A percentile compares a stretch with the other conserved stretches of the same genome.
Conservation (phyloP, 2,797 vertebrate species). For the Chelon labrosus region DNA sequence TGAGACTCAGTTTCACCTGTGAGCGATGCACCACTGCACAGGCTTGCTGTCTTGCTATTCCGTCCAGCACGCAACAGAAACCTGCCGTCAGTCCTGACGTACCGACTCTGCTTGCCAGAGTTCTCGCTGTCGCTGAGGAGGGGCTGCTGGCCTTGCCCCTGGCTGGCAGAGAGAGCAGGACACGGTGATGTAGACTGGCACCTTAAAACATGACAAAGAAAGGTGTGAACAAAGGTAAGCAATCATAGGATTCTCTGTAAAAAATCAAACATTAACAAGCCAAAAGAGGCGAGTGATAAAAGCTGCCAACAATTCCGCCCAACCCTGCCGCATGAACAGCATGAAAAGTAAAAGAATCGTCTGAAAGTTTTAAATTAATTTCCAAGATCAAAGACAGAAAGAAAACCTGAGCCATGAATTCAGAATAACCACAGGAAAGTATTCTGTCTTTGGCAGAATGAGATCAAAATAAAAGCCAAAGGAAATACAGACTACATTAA, state of each 20-base stretch:
- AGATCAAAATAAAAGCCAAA: conserved; percentile 69
- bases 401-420: conserved; percentile 71
- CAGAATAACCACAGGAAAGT: conserved; percentile 78
- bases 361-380: conserved; percentile 61
- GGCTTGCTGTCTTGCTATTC: conserved; percentile 78
- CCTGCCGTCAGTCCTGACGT: conserved; percentile 85
- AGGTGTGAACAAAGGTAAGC: conserved; percentile 16
- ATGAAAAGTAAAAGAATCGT: conserved; percentile 59
- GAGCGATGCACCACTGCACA: conserved; percentile 80
- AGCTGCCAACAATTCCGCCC: conserved; percentile 41
- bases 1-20: conserved; percentile 79
- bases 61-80: conserved; percentile 86
- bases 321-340: conserved; percentile 37
- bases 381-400: conserved; percentile 66
- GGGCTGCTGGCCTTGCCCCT: conserved; percentile 85
- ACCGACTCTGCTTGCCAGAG: conserved; percentile 81
- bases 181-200: conserved; percentile 92
- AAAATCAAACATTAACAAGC: conserved; percentile 40
- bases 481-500: conserved; percentile 78
- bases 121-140: conserved; percentile 90
- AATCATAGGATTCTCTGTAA: not conserved
- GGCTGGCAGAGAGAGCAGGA: conserved; percentile 85
- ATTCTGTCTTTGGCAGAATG: conserved; percentile 77
- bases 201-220: conserved; percentile 82
- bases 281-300: conserved; percentile 34